Evolutionary conservation across 2,113 vertebrate species (phyloP).

Genomic region (Marmota flaviventris): DNA sequence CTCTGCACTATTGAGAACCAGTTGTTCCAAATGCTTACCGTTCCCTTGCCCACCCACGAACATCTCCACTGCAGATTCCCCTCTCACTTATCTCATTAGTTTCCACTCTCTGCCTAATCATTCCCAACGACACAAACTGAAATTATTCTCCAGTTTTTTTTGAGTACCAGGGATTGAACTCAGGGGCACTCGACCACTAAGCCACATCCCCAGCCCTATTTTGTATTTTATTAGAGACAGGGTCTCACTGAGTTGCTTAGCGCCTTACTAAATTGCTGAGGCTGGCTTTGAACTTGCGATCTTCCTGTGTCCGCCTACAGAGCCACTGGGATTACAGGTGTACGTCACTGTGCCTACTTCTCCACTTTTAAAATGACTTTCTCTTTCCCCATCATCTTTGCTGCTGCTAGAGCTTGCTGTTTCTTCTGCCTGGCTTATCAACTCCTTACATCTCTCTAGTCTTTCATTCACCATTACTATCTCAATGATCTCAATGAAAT

Average conservation of each 20-base stretch:
- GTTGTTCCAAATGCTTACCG: not conserved
- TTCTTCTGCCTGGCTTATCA: not conserved
- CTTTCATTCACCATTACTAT: not conserved
- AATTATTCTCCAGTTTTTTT: not conserved
- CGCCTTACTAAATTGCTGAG: too few species aligned
- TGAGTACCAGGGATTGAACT: too few species aligned
- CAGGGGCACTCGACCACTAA: too few species aligned
- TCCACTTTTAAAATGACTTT: not conserved
- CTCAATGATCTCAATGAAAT: not conserved
- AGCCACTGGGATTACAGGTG: too few species aligned
- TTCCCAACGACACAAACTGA: not conserved
- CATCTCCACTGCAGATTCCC: not conserved
- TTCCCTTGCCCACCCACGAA: not conserved
- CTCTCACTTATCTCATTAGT: not conserved
- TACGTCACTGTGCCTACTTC: not conserved
- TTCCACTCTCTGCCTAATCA: not conserved
- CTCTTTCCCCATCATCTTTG: slow-evolving; percentile 5
- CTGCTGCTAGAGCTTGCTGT: not conserved
- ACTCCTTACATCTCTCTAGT: not conserved
- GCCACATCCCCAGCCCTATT: too few species aligned
- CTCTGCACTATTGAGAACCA: not conserved
- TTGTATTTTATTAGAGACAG: too few species aligned
- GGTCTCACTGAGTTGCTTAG: too few species aligned
- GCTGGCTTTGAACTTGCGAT: too few species aligned
- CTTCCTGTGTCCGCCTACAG: too few species aligned